Evolutionary conservation across 2,888 invertebrate genomes (phyloP).

Genomic region (Eueremaeus valkanovi): DNA sequence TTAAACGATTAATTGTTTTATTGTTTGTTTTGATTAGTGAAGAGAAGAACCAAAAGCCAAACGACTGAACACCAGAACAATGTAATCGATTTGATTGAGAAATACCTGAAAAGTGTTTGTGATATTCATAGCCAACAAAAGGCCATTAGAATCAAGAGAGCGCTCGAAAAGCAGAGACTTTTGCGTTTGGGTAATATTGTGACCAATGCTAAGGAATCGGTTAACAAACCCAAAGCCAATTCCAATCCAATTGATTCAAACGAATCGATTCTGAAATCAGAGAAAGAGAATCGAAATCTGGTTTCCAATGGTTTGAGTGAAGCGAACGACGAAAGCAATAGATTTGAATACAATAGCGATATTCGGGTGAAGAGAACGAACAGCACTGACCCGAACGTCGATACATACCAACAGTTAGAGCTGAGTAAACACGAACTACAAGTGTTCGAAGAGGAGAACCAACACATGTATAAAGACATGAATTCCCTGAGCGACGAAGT

Average conservation of each 20-base stretch:
- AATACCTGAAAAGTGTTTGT: constrained; percentile 76
- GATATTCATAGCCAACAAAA: constrained; percentile 83
- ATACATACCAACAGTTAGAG: constrained; percentile 29
- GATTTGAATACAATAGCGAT: neutral
- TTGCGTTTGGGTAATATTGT: constrained; percentile 52
- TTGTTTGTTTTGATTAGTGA: constrained; percentile 39
- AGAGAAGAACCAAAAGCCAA: constrained; percentile 57
- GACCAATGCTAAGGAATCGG: too few species aligned
- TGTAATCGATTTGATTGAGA: constrained; percentile 69
- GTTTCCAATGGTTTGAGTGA: neutral
- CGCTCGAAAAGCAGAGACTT: constrained; percentile 74
- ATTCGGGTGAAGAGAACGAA: neutral
- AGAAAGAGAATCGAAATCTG: neutral
- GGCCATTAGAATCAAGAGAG: constrained; percentile 77
- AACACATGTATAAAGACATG: constrained; percentile 76
- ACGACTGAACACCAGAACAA: constrained; percentile 70
- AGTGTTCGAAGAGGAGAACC: constrained; percentile 80
- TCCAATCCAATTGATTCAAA: neutral
- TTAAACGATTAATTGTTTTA: constrained; percentile 28
- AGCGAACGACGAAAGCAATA: neutral
- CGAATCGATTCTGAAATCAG: neutral
- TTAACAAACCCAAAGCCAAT: constrained; percentile 2
- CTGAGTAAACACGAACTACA: constrained; percentile 39
- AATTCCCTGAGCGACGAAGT: constrained; percentile 87
- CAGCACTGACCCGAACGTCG: neutral